Conservation (phyloP, 2,888 invertebrate species). For the Chaitophorus viminalis region DNA sequence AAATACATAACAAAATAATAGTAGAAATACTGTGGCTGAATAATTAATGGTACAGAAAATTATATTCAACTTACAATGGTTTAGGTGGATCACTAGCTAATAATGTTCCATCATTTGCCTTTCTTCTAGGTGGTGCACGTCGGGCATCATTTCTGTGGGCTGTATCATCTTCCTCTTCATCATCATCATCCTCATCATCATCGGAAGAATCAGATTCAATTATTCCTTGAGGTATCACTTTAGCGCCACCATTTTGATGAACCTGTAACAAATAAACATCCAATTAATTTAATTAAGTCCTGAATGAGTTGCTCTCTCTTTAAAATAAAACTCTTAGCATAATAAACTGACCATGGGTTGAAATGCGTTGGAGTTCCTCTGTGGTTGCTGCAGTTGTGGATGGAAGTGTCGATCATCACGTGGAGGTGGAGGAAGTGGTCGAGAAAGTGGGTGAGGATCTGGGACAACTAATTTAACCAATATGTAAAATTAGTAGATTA, state of each 20-base stretch:
- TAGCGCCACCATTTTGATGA: slow-evolving; percentile 61
- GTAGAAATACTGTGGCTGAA: too few species aligned
- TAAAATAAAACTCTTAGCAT: slow-evolving; percentile 14
- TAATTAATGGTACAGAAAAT: neutral
- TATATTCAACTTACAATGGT: slow-evolving; percentile 82
- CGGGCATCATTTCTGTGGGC: slow-evolving; percentile 63
- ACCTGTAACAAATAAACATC: slow-evolving; percentile 66
- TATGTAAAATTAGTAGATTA: slow-evolving; percentile 26
- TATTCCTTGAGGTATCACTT: slow-evolving; percentile 63
- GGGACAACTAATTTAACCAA: slow-evolving; percentile 75
- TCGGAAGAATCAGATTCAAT: slow-evolving; percentile 67
- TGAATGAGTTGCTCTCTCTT: slow-evolving; percentile 67
- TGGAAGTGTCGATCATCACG: slow-evolving; percentile 70
- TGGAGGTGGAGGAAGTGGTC: slow-evolving; percentile 87
- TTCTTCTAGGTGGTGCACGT: slow-evolving; percentile 62
- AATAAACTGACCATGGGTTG: slow-evolving; percentile 80
- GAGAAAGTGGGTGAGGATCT: slow-evolving; percentile 83
- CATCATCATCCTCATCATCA: slow-evolving; percentile 78
- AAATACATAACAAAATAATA: too few species aligned
- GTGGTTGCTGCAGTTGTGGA: slow-evolving; percentile 72
- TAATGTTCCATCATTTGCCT: slow-evolving; percentile 90
- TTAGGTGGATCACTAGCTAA: slow-evolving; percentile 96
- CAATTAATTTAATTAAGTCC: slow-evolving; percentile 96
- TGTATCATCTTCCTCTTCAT: slow-evolving; percentile 67
- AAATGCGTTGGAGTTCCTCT: slow-evolving; percentile 86